Evolutionary conservation across 2,797 vertebrate species (phyloP).

Genomic region (Apodemus agrarius): DNA sequence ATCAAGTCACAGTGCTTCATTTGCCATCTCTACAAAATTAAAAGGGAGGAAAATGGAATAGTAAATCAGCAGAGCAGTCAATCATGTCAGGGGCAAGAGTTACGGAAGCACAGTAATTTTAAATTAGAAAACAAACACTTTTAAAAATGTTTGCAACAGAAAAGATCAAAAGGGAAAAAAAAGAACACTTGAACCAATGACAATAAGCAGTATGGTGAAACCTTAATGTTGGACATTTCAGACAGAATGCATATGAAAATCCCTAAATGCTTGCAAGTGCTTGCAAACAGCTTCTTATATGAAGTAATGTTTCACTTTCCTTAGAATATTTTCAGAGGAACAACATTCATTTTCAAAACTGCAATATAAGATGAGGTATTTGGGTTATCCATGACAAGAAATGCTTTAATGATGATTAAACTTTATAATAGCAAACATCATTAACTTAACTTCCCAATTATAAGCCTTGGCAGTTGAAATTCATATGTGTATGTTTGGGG

Average conservation of each 20-base stretch:
- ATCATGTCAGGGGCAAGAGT: background rate
- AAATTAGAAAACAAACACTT: slow-evolving; percentile 15
- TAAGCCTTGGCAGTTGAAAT: background rate
- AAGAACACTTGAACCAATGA: background rate
- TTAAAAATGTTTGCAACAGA: slow-evolving; percentile 30
- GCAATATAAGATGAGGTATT: slow-evolving; percentile 21
- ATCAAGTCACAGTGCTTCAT: background rate
- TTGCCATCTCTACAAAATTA: slow-evolving; percentile 6
- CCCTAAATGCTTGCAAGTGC: background rate
- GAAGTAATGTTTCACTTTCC: background rate
- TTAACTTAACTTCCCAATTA: slow-evolving; percentile 19
- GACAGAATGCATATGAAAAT: background rate
- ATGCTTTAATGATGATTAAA: slow-evolving; percentile 26
- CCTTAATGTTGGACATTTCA: background rate
- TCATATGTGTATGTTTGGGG: background rate
- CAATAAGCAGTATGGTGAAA: background rate
- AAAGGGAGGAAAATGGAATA: background rate
- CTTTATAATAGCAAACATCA: background rate
- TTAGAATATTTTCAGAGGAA: slow-evolving; percentile 37
- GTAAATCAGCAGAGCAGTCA: background rate
- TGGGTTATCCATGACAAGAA: background rate
- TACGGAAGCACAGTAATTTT: background rate
- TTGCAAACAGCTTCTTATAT: slow-evolving; percentile 45
- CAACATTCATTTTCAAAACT: slow-evolving; percentile 48
- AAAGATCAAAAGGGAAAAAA: slow-evolving; percentile 12